Conservation (phyloP, 2,113 vertebrate genomes). For the Prionailurus bengalensis region DNA sequence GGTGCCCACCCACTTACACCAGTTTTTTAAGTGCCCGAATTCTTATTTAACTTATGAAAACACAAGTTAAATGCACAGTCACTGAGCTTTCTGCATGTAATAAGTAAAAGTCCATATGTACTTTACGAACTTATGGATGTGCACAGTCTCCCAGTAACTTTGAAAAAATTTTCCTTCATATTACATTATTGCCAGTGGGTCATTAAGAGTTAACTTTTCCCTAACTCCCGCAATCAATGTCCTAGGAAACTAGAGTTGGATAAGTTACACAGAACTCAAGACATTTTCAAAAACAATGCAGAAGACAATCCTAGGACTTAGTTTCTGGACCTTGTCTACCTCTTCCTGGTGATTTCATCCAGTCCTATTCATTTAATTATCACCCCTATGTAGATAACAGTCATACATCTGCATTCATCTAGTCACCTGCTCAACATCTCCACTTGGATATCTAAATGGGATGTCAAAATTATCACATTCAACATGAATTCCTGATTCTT, state of each 20-base stretch:
- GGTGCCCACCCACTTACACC: background rate
- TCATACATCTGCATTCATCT: background rate
- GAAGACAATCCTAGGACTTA: background rate
- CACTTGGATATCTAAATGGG: background rate
- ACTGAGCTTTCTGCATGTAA: background rate
- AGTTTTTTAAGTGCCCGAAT: background rate
- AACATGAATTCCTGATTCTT: constrained; percentile 7
- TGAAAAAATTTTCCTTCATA: constrained; percentile 13
- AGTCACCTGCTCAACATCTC: background rate
- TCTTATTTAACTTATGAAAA: constrained; percentile 8
- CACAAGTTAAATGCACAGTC: background rate
- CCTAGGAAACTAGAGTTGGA: constrained; percentile 3
- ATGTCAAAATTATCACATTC: background rate
- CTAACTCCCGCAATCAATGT: background rate
- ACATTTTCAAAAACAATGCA: background rate
- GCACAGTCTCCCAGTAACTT: background rate
- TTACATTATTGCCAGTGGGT: background rate
- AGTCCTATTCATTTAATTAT: background rate
- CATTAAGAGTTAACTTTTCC: constrained; percentile 8
- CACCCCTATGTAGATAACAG: background rate
- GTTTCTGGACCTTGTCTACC: background rate
- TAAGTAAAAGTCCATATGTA: background rate
- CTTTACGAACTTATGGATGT: background rate
- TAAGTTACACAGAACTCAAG: constrained; percentile 38
- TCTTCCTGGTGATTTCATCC: background rate